Evolutionary conservation across 1,140 invertebrate genomes (phyloP), one percentile per base, ranked within the genome.

Genomic region (Lutraria rhynchaena): DNA sequence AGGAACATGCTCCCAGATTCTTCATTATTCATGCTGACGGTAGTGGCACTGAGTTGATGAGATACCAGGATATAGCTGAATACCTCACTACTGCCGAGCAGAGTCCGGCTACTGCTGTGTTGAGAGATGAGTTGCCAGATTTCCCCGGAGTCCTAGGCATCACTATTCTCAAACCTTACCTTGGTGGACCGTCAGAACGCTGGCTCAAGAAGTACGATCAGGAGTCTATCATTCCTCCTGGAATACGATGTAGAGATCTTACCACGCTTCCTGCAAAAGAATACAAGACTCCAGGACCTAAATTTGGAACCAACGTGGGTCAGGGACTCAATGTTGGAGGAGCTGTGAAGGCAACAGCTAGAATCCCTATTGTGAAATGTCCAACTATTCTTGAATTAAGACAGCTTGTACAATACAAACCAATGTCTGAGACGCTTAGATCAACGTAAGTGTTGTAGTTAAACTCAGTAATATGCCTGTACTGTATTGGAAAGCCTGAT

Each of bases 21-120:
- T 92, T 93, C 81, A 87, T 92, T 31, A 81, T 92, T 33, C 90
- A 92, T 80, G 67, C 82, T 27, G 90, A 92, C 83, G 90, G 91
- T 2, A 91, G 90, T 83, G 92, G 91, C 3, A 91, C 88, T 11
- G 91, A 93, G 82, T 75, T 93, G 13, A 75, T 91, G 65, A 70
- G 91, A 33, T 91, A 88, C 69, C 85, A 90, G 57, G 91, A 92
- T 83, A 85, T 93, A 9, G 86, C 88, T 27, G 89, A 91, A 29
- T 92, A 91, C 83, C 61, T 92, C 1, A 82, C 75, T 0, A 82
- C 37, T 29, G 86, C 89, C 1, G 91, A 92, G 60, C 83, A 88
- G 37, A 91, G 91, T 81, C 89, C 89, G n/a, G 87, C 86, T 9
- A 89, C 89, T 29, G 91, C 90, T 27, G 87, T 93, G 44, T 77